A percentile compares a stretch with the other conserved stretches of the same genome.
phyloP scores from a whole-genome alignment of 2,797 vertebrate species.

The Acipenser ruthenus region DNA sequence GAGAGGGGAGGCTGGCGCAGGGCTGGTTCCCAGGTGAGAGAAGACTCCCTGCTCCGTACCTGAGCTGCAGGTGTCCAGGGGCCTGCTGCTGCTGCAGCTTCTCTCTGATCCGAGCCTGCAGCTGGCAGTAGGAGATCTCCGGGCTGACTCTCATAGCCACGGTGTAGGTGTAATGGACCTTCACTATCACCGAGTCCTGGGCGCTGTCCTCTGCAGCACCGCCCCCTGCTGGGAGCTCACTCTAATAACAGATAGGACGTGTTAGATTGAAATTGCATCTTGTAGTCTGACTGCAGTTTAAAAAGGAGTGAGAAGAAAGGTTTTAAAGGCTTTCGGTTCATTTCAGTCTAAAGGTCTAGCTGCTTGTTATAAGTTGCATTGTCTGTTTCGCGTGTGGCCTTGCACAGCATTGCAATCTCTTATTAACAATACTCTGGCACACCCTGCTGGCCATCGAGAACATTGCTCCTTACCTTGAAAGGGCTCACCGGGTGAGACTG shows the following conservation, averaged over 20 bases:
- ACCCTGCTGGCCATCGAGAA: too few species aligned
- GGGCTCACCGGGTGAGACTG: too few species aligned
- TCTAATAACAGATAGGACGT: neutral
- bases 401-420: too few species aligned
- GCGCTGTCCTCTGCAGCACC: neutral
- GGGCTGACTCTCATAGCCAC: conserved; percentile 51
- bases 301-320: neutral
- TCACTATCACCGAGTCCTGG: conserved; percentile 40
- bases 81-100: conserved; percentile 15
- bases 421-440: too few species aligned
- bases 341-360: too few species aligned
- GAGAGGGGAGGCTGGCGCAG: neutral
- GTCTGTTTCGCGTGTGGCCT: too few species aligned
- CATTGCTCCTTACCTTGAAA: too few species aligned
- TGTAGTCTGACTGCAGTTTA: neutral
- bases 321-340: neutral
- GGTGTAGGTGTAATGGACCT: conserved; percentile 58
- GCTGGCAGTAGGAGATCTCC: conserved; percentile 39
- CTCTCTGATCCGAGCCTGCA: conserved; percentile 52
- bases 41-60: conserved; percentile 35
- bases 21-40: neutral
- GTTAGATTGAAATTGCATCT: neutral
- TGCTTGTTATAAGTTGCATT: too few species aligned
- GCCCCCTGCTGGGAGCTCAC: conserved; percentile 19
- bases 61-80: conserved; percentile 18